Evolutionary conservation across 1,140 invertebrate species (phyloP), one percentile per base, ranked within the genome.

Genomic region (Drosophila asahinai): DNA sequence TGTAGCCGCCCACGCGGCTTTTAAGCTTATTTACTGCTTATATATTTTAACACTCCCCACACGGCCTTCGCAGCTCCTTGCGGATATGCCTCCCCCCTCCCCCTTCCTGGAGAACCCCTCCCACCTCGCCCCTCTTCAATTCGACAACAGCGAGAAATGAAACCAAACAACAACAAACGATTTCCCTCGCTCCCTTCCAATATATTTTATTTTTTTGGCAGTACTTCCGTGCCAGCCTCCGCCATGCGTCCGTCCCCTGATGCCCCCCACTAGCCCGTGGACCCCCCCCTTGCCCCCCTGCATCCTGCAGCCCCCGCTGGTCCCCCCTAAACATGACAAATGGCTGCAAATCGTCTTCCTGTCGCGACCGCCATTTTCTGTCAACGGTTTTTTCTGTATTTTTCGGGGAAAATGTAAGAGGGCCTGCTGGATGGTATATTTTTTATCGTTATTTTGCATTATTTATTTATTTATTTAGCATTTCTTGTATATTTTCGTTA

Each of bases 291-390:
- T 25, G 22, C 22, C 22, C 7, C 40, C 15, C 54, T 19, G 40
- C 7, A 45, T 36, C 47, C 43, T 17, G 38, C 79, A 66, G 33
- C 57, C 75, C 66, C 42, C 27, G 45, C 48, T 2, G 8, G 38
- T 36, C 1, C 49, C 11, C 45, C 43, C 36, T 73, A 75, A 79
- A 90, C 86, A 89, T 89, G 86, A 89, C 86, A 89, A 89, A 89
- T 89, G 86, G 86, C 86, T 89, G 86, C 86, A 89, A 89, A 89
- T 89, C 86, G 86, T 89, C 86, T 89, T 89, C 86, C 86, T 89
- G 86, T 89, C 84, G 84, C 84, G 80, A 71, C 84, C 84, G 73
- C 82, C 81, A 75, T 75, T 79, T 89, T 89, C 84, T 89, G 82
- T 78, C 81, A 89, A 87, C 83, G 81, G 72, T 51, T 52, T 19